Evolutionary conservation across 2,888 invertebrate genomes (phyloP), one percentile per base, ranked within the genome.

Genomic region (Drosophila helvetica): DNA sequence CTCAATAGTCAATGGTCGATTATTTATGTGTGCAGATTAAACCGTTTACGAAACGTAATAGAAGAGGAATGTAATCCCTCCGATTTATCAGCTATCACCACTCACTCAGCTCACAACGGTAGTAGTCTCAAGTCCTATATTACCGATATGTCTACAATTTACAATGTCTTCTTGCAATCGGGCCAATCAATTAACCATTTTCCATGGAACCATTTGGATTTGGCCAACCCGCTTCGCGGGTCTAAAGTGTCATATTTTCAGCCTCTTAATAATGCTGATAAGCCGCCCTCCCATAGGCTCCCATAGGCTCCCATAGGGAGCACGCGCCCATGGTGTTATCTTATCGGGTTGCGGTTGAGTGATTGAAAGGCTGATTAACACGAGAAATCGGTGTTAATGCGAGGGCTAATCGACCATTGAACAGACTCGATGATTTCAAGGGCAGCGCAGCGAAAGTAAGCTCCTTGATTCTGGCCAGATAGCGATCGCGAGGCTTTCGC

Each of bases 241-340:
- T 38, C 7, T 38, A n/a, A n/a, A 38, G 7, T 38, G 38, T 38
- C n/a, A 38, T 38, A n/a, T 7, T 38, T 38, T 38, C n/a, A 15
- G n/a, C 38, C 38, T 7, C 15, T 38, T 7, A 6, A n/a, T 38
- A 38, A 38, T 38, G n/a, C 38, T 17, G 50, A 63, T 63, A 60
- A 63, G 48, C 47, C 47, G n/a, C 48, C 18, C 30, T 10, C 10
- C 10, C 33, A 30, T 48, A n/a, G n/a, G n/a, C n/a, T 22, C 22
- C 22, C 22, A 22, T 43, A 10, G 43, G 18, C 25, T 19, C 30
- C 17, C 22, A n/a, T n/a, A 22, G 22, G 22, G 19, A 63, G 56
- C 66, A 66, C 66, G 65, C 66, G 66, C 66, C n/a, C 19, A 7
- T 1, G 6, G 2, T n/a, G n/a, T 65, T 66, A 66, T 66, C 66